Base-by-base conservation (phyloP, 2,888 invertebrate genomes). In the Macaria notata region DNA sequence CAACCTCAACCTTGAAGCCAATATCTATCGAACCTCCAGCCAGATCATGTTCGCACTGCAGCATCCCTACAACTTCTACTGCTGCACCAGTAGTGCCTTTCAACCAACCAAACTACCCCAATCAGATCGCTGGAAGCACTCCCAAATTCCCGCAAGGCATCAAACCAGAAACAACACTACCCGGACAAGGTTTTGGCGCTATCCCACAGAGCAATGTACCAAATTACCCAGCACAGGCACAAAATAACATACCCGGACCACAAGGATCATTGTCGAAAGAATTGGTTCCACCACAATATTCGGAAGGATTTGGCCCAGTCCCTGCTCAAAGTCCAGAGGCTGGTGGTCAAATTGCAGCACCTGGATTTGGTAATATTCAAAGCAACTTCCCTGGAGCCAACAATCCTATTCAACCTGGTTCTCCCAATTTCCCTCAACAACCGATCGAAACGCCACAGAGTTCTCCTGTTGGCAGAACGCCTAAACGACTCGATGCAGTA, bases 21-120 rank as follows among this genome's bases (percentile, higher is more conserved):
- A 59, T 70, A 53, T 66, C 75, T 36, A 78, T 70, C 63, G 84
- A 68, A 76, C 85, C 88, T 36, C 87, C 89, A 19, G 78, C 73
- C 4, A 92, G 84, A 54, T 91, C 93, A 1, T 94, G 94, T 66
- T 93, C 93, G 30, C 88, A 92, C 61, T 94, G 94, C 71, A 92
- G 93, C 61, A 83, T 94, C 47, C 93, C 94, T 1, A 89, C 92
- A 3, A 92, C 92, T 3, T 85, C 91, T 0, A 86, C 87, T 8
- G 68, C 69, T 59, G 76, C 83, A 52, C 84, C 79, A 9, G 55
- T 68, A 31, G 43, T 46, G 19, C 54, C 46, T 46, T 33, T 62
- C 4, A 49, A 47, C 41, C 63, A 58, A n/a, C 49, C 51, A n/a
- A 55, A 55, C 19, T 47, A 8, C 31, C 60, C 54, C 36, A 53